Percentiles rank a stretch among this genome's conserved stretches.
Conservation (phyloP, 1,140 invertebrate genomes). For the Drosophila grimshawi region DNA sequence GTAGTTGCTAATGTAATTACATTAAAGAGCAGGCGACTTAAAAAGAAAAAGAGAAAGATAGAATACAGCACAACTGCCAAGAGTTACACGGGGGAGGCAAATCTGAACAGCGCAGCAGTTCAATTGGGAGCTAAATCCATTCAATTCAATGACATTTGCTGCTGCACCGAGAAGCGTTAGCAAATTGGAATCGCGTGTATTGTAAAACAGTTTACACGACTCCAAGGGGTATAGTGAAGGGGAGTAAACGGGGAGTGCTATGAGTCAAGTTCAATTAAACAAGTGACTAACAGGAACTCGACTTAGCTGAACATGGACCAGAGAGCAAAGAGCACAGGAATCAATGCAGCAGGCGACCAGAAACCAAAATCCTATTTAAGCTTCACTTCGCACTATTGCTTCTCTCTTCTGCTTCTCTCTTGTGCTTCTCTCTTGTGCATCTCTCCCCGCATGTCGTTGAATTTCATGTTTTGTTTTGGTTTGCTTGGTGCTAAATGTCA, state of each 20-base stretch:
- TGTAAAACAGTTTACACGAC: constrained; percentile 16
- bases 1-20: constrained; percentile 24
- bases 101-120: constrained; percentile 3
- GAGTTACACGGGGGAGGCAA: not conserved
- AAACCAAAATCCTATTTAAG: constrained; percentile 49
- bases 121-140: constrained; percentile 35
- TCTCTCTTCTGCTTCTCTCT: constrained; percentile 14
- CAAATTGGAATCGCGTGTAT: constrained; percentile 30
- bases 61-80: not conserved
- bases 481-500: constrained; percentile 73
- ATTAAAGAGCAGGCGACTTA: constrained; percentile 1
- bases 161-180: constrained; percentile 4
- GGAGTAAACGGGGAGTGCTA: not conserved
- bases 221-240: not conserved
- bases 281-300: constrained; percentile 15
- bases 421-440: not conserved
- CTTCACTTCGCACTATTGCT: constrained; percentile 10
- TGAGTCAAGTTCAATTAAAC: constrained; percentile 42
- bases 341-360: constrained; percentile 5
- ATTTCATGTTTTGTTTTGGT: constrained; percentile 29
- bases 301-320: constrained; percentile 13
- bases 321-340: not conserved
- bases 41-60: constrained; percentile 1
- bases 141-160: constrained; percentile 40
- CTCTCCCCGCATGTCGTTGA: not conserved